Percentiles rank a stretch among this genome's conserved stretches.
These are phyloP conservation scores for Xenopus tropicalis DNA, from an alignment of 2,113 vertebrate genomes.

Conservation along the genomic window DNA sequence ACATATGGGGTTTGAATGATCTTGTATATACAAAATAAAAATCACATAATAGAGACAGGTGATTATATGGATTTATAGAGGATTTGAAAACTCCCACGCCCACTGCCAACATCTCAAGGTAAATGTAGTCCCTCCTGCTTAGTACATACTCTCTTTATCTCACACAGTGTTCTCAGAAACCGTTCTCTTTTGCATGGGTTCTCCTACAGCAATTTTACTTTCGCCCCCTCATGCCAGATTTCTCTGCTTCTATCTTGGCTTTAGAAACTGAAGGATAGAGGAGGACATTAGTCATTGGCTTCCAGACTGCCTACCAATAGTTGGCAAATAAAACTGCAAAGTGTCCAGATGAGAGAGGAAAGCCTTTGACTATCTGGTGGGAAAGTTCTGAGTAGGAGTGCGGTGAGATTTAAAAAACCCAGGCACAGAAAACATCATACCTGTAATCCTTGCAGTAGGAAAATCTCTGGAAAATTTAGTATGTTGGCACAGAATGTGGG, in stretches of 20 bases:
- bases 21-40: no score
- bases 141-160: no score
- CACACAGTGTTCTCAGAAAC: no score
- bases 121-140: no score
- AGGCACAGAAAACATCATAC: slow-evolving; percentile 9
- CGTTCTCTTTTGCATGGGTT: no score
- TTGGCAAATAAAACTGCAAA: neutral
- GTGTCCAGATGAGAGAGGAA: neutral
- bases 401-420: slow-evolving; percentile 8
- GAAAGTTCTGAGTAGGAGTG: slow-evolving; percentile 12
- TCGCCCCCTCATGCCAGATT: slow-evolving; percentile 8
- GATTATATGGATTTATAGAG: no score
- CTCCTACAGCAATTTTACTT: neutral
- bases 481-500: slow-evolving; percentile 9
- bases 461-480: slow-evolving; percentile 10
- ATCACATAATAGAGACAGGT: no score
- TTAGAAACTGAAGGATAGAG: no score
- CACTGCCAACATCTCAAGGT: no score
- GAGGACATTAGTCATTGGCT: neutral
- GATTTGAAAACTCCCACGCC: no score
- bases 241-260: neutral
- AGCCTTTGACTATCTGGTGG: slow-evolving; percentile 8
- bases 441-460: slow-evolving; percentile 10
- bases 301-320: slow-evolving; percentile 1
- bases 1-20: no score